Evolutionary conservation across 1,140 invertebrate genomes (phyloP), one percentile per base, ranked within the genome.

Genomic region (Sitophilus oryzae): DNA sequence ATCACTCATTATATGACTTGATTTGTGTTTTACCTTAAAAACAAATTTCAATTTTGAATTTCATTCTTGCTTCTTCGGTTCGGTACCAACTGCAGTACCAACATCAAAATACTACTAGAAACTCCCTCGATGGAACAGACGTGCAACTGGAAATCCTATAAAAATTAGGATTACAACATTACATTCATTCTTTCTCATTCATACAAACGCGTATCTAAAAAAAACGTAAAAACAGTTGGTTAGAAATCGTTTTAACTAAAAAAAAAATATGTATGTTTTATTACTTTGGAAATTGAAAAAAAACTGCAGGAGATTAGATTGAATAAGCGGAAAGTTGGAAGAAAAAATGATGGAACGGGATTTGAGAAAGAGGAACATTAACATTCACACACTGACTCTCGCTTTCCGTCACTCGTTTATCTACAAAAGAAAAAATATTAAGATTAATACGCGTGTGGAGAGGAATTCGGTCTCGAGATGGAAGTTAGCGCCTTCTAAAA

Each of bases 121-220:
- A 52, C 22, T 53, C 51, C 51, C 51, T 46, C 51, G 51, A 23
- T 42, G 40, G 40, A 42, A 19, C 40, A 21, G 40, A 9, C 18
- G 40, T 18, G 19, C 21, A 42, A 52, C 49, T 52, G 56, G 38
- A 58, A 58, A 58, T 58, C 56, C 56, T 58, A 58, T 45, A 58
- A 58, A 58, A 58, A 58, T 46, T 52, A 52, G 56, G 50, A 58
- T 58, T 58, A 44, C 18, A 36, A 35, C n/a, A 52, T 40, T 23
- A 3, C 51, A 53, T 38, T 34, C 51, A 16, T 25, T 34, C 51
- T 42, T 5, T 8, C 22, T 2, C 14, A 6, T 38, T 38, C 14
- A 16, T 38, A 38, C 18, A 3, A 38, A 38, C 11, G 18, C 14
- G 18, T n/a, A 16, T 38, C 18, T 38, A 38, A 38, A 38, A 6